Evolutionary conservation across 2,797 vertebrate genomes (phyloP), one percentile per base, ranked within the genome.

Genomic region (Pseudopleuronectes americanus): DNA sequence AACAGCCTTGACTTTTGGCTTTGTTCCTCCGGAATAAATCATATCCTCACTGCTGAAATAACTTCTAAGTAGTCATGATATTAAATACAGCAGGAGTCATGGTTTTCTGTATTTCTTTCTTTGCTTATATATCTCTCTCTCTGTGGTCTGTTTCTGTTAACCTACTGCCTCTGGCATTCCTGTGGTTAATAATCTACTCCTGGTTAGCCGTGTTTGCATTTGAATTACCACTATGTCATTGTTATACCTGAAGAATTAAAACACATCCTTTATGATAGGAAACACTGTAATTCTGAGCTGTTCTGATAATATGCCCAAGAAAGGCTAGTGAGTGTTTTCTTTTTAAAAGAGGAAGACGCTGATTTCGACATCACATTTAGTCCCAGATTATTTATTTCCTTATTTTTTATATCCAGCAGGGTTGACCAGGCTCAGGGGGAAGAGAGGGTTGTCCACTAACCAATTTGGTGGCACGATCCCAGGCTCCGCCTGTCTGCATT

Each of bases 161-260:
- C 81, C 64, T 68, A 61, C 70, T 68, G 73, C 74, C 57, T 55
- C 53, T 62, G 49, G 47, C 85, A 86, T 90, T 92, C 84, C 83
- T 86, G 65, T 13, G 65, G 84, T 88, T 80, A 85, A 87, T 84
- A 54, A 87, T 89, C 70, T 14, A 81, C 73, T 53, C 63, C 9
- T 2, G 9, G 74, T 81, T 80, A 51, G 64, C 24, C 41, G 4
- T 22, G 65, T 57, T 75, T 84, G 74, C 45, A 19, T 80, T 80
- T 55, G 14, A 72, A 86, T 68, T 59, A 60, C 41, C 55, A 54
- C 17, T 5, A 21, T 12, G 23, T 77, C 68, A 48, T 45, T 31
- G 73, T 74, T 74, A 59, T 64, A 63, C 57, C 22, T 19, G 51
- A 16, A 70, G 49, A 16, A 57, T 62, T 31, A 56, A 76, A 55